Evolutionary conservation across 1,140 invertebrate genomes (phyloP).

Genomic region (Trachymyrmex cornetzi): DNA sequence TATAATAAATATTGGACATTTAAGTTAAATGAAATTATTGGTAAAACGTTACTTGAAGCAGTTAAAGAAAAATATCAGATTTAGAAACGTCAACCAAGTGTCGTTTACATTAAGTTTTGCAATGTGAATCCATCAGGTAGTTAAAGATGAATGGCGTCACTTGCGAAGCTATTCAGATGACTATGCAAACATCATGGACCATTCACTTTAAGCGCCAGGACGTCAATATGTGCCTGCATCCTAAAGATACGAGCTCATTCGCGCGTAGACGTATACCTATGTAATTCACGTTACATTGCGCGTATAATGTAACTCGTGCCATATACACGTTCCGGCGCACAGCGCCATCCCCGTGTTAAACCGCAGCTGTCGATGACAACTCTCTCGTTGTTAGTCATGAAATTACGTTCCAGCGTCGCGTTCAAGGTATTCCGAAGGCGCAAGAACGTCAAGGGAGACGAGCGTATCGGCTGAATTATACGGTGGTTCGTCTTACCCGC

Average conservation of each 20-base stretch:
- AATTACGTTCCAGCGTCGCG: conserved; percentile 58
- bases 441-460: conserved; percentile 53
- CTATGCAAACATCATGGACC: conserved; percentile 42
- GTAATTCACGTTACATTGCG: conserved; percentile 61
- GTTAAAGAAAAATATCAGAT: background rate
- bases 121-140: background rate
- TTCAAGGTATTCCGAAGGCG: conserved; percentile 60
- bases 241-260: conserved; percentile 54
- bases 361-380: conserved; percentile 64
- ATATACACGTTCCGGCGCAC: conserved; percentile 51
- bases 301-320: conserved; percentile 61
- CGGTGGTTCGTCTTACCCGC: background rate
- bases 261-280: conserved; percentile 48
- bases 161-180: conserved; percentile 21
- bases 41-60: background rate
- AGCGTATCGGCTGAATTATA: conserved; percentile 50
- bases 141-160: conserved; percentile 40
- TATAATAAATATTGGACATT: too few relatives aligned
- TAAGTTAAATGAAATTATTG: background rate
- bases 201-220: conserved; percentile 43
- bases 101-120: background rate
- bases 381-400: conserved; percentile 64
- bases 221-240: conserved; percentile 41
- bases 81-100: background rate
- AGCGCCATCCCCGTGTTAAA: conserved; percentile 49